phyloP scores from a whole-genome alignment of 2,113 vertebrate species.

The Stomatorhinus ivindoensis region DNA sequence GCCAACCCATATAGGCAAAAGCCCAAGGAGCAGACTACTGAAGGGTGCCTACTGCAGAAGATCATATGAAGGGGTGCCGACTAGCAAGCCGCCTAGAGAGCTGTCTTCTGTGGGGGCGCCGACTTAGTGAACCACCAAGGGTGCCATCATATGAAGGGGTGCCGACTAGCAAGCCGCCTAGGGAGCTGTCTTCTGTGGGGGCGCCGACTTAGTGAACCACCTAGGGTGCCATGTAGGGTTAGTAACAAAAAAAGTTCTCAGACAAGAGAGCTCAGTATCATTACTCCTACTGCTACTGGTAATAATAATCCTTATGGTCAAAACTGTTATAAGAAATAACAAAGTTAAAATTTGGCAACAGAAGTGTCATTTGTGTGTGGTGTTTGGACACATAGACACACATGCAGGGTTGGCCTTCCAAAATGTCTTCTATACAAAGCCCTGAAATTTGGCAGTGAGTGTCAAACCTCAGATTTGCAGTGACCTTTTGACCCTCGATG shows the following conservation, averaged over 20 bases:
- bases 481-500: neutral
- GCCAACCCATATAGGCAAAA: neutral
- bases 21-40: neutral
- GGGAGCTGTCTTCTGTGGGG: neutral
- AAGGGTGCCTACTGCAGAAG: neutral
- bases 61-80: neutral
- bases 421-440: neutral
- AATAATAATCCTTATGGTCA: neutral
- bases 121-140: neutral
- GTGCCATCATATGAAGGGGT: neutral
- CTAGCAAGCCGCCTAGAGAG: neutral
- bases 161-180: neutral
- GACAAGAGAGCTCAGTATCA: neutral
- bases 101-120: neutral
- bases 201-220: rapidly evolving
- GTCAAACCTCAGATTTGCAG: too few relatives aligned
- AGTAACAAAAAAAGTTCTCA: neutral
- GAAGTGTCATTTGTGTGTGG: neutral
- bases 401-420: neutral
- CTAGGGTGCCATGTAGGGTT: neutral
- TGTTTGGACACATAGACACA: neutral
- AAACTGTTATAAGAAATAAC: neutral
- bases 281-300: neutral
- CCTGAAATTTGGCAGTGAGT: neutral
- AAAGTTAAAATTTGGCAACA: neutral